Evolutionary conservation across 2,113 vertebrate species (phyloP).

Genomic region (Struthio camelus): DNA sequence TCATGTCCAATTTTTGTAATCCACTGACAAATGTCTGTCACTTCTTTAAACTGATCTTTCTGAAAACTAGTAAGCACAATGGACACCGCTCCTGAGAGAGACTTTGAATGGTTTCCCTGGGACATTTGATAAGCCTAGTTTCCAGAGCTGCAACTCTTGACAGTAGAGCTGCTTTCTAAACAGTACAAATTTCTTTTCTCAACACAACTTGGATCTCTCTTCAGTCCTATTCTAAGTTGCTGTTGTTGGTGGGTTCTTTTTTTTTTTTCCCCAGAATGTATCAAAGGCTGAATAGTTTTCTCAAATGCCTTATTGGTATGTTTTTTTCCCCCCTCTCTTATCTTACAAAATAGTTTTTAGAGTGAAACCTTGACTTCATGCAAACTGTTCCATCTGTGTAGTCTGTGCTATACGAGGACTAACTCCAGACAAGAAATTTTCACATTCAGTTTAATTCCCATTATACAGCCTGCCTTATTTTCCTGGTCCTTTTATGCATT

Average conservation of each 20-base stretch:
- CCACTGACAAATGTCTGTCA: background rate
- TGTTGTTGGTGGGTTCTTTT: too few relatives aligned
- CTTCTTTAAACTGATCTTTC: background rate
- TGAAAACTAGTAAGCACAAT: background rate
- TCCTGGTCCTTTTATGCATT: background rate
- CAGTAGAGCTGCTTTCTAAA: background rate
- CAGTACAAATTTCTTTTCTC: background rate
- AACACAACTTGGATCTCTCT: background rate
- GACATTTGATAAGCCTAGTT: background rate
- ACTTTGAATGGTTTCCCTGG: background rate
- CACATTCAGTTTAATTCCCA: background rate
- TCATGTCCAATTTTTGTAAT: background rate
- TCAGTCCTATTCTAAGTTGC: background rate
- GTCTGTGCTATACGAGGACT: background rate
- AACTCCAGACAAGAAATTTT: background rate
- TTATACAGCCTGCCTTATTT: background rate
- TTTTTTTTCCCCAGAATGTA: background rate
- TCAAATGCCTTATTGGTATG: background rate
- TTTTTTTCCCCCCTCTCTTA: background rate
- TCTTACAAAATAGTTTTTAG: background rate
- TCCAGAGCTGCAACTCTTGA: background rate
- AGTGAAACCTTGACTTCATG: background rate
- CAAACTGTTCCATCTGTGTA: background rate
- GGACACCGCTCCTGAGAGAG: background rate
- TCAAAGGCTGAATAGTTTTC: background rate